Evolutionary conservation across 1,140 invertebrate species (phyloP).

Genomic region (Drosophila yakuba): DNA sequence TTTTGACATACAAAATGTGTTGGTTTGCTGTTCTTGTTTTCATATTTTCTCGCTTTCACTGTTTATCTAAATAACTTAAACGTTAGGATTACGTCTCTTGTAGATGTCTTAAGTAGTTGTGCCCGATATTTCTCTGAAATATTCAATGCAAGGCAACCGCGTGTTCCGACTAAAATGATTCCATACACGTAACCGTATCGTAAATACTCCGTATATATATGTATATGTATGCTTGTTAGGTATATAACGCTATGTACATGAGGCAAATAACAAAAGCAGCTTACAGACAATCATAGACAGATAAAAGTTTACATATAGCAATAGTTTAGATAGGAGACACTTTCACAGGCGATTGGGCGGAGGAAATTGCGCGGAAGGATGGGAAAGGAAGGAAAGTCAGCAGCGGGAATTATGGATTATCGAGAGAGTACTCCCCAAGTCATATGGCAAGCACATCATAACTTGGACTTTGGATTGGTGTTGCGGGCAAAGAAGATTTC

Average conservation of each 20-base stretch:
- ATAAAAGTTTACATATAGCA: conserved; percentile 25
- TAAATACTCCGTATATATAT: conserved; percentile 44
- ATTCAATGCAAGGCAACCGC: conserved; percentile 77
- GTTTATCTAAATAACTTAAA: conserved; percentile 47
- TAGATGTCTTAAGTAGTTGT: conserved; percentile 60
- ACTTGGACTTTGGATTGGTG: conserved; percentile 83
- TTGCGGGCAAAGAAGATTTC: conserved; percentile 84
- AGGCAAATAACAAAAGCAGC: conserved; percentile 65
- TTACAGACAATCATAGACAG: conserved; percentile 67
- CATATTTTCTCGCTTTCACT: conserved; percentile 26
- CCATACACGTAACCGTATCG: conserved; percentile 25
- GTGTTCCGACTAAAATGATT: conserved; percentile 70
- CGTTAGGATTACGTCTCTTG: conserved; percentile 39
- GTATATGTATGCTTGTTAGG: conserved; percentile 41
- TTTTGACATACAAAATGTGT: conserved; percentile 43
- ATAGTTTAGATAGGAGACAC: conserved; percentile 34
- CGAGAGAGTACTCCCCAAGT: conserved; percentile 4
- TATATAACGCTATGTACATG: conserved; percentile 70
- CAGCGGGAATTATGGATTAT: conserved; percentile 10
- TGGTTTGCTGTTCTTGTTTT: conserved; percentile 1
- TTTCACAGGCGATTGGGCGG: conserved; percentile 36
- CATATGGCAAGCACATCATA: conserved; percentile 65
- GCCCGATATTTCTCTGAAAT: conserved; percentile 72
- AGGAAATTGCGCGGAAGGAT: conserved; percentile 18
- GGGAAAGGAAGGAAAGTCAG: conserved; percentile 14